Base-by-base conservation (phyloP, 2,797 vertebrate species). In the Microhierax caerulescens region DNA sequence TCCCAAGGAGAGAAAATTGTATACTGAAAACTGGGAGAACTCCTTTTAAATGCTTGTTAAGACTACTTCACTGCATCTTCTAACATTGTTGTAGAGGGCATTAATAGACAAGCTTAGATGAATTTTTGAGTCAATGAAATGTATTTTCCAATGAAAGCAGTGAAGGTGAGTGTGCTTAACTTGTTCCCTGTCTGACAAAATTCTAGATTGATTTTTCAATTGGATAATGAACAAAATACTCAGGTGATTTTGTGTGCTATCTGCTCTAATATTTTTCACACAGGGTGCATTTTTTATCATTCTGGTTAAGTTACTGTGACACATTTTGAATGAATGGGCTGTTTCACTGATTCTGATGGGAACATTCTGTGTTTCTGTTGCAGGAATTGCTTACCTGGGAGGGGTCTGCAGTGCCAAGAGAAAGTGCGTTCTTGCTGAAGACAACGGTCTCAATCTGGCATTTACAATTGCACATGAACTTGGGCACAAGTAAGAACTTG, bases 391-490 rank as follows among this genome's bases (percentile, higher is more conserved):
- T 86, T 99, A 99, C 96, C 98, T 99, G 80, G 99, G 99, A 45
- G 99, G 99, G 12, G 98, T 98, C 76, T 99, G 99, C 98, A 99
- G 99, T 75, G 95, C 99, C 78, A 99, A 99, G 96, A 99, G 99
- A 97, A 99, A 99, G 85, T 99, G 99, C 93, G 99, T 99, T 67
- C 98, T 99, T 84, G 99, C 99, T 5, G 99, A 99, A 96, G 99
- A 99, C 98, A 99, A 99, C 8, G 99, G 99, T 70, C 99, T 99
- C 89, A 99, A 99, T 95, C 89, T 99, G 98, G 99, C 99, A 60
- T 99, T 99, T 96, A 99, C 99, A 95, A 99, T 99, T 76, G 99
- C 99, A 41, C 99, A 99, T 14, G 99, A 99, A 95, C 98, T 99
- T 56, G 99, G 99, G 83, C 99, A 99, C 99, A 99, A 99, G 99